Evolutionary conservation across 2,888 invertebrate species (phyloP).

Genomic region (Diplazon laetatorius): DNA sequence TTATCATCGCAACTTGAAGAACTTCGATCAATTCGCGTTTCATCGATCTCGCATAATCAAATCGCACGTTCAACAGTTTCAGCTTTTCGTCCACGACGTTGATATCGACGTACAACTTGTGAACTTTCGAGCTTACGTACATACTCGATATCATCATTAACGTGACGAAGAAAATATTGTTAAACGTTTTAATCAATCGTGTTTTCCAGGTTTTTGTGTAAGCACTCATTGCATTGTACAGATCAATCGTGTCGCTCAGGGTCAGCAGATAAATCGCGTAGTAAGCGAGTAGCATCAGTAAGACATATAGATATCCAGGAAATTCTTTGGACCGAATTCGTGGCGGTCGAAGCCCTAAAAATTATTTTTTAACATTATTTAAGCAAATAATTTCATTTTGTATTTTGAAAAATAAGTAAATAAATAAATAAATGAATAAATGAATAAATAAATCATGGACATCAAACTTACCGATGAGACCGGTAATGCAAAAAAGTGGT

Average conservation of each 20-base stretch:
- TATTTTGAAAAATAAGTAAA: background rate
- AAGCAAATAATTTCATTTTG: constrained; percentile 6
- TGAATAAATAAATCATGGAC: background rate
- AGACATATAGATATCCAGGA: constrained; percentile 59
- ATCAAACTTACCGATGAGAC: constrained; percentile 56
- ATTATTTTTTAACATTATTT: too few species aligned
- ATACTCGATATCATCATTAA: constrained; percentile 51
- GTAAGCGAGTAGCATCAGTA: constrained; percentile 42
- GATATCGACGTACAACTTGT: constrained; percentile 29
- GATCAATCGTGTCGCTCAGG: constrained; percentile 24
- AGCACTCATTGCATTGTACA: constrained; percentile 33
- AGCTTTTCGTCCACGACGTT: constrained; percentile 60
- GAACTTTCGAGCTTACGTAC: constrained; percentile 17
- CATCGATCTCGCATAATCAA: constrained; percentile 53
- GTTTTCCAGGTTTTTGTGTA: constrained; percentile 35
- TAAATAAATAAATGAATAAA: background rate
- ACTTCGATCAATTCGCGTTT: constrained; percentile 47
- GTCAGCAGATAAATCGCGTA: constrained; percentile 36
- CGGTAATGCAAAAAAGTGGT: constrained; percentile 60
- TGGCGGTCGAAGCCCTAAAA: constrained; percentile 59
- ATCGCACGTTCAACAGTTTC: constrained; percentile 50
- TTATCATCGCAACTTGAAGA: constrained; percentile 47
- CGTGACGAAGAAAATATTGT: constrained; percentile 48
- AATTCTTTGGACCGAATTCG: constrained; percentile 42
- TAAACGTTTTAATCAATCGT: constrained; percentile 22